These are phyloP conservation scores for Drosophila buzzatii DNA, from an alignment of 2,888 invertebrate genomes.

Conservation along the genomic window DNA sequence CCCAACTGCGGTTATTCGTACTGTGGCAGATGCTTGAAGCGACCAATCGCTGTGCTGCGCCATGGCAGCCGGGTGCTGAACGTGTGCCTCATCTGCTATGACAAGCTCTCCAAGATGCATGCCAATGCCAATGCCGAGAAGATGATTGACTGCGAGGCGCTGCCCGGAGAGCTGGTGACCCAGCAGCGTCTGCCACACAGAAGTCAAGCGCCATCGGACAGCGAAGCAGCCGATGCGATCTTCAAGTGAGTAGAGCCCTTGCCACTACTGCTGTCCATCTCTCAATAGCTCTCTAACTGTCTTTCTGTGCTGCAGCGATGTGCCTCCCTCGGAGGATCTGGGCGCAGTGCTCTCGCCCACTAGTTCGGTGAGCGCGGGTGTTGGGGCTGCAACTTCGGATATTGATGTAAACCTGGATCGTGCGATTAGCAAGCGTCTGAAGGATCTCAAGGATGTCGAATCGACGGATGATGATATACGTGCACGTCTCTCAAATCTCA, in stretches of 20 bases:
- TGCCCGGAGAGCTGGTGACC: conserved; percentile 86
- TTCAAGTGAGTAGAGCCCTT: conserved; percentile 48
- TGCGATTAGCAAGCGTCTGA: conserved; percentile 89
- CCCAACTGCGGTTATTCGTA: conserved; percentile 93
- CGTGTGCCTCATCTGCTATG: conserved; percentile 87
- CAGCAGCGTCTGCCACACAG: conserved; percentile 48
- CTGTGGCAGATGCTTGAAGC: conserved; percentile 92
- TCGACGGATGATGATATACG: conserved; percentile 88
- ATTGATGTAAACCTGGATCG: conserved; percentile 85
- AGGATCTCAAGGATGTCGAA: conserved; percentile 88
- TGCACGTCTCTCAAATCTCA: conserved; percentile 89
- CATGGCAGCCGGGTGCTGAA: conserved; percentile 87
- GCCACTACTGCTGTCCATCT: too few relatives aligned
- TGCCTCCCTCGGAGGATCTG: conserved; percentile 67
- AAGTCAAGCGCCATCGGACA: conserved; percentile 36
- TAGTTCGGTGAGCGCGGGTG: neutral
- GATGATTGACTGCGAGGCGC: conserved; percentile 72
- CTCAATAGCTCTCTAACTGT: neutral
- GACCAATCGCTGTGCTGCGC: conserved; percentile 89
- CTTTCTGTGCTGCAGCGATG: conserved; percentile 54
- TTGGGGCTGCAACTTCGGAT: conserved; percentile 40
- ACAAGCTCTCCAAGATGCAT: conserved; percentile 80
- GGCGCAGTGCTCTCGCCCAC: conserved; percentile 79
- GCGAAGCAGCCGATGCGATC: conserved; percentile 53
- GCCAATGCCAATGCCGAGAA: conserved; percentile 65